A percentile compares a stretch with the other conserved stretches of the same genome.
Evolutionary conservation across 2,797 vertebrate genomes (phyloP).

Genomic region (Microctenopoma steveboyesi): DNA sequence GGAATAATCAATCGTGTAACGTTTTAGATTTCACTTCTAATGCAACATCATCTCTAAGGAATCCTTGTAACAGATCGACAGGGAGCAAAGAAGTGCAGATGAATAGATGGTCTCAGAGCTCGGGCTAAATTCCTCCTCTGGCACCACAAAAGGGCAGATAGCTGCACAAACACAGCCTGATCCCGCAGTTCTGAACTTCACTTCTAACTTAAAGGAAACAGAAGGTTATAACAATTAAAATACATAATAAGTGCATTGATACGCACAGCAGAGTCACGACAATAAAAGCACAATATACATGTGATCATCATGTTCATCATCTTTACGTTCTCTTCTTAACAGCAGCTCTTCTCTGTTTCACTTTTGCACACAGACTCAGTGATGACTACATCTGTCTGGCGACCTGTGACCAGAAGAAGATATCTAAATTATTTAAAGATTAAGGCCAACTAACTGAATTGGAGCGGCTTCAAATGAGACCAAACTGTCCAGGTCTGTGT

Average conservation of each 20-base stretch:
- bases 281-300: constrained; percentile 7
- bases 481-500: neutral
- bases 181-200: constrained; percentile 19
- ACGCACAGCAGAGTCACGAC: constrained; percentile 5
- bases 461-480: constrained; percentile 26
- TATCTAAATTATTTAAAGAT: constrained; percentile 36
- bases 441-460: constrained; percentile 22
- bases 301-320: neutral
- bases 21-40: constrained; percentile 23
- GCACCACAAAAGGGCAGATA: constrained; percentile 13
- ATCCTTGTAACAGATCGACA: constrained; percentile 13
- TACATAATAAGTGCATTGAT: neutral
- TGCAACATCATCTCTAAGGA: constrained; percentile 19
- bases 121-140: constrained; percentile 37
- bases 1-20: constrained; percentile 16
- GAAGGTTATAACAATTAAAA: constrained; percentile 14
- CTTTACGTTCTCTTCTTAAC: constrained; percentile 10
- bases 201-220: constrained; percentile 10
- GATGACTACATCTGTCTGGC: constrained; percentile 28
- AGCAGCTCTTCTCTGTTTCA: constrained; percentile 10
- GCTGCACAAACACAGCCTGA: constrained; percentile 22
- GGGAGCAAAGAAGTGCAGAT: constrained; percentile 31
- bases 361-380: constrained; percentile 23
- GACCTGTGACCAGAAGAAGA: constrained; percentile 25
- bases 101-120: constrained; percentile 44